A percentile compares a stretch with the other conserved stretches of the same genome.
Evolutionary conservation across 2,888 invertebrate species (phyloP).

Genomic region (Idaea aversata): DNA sequence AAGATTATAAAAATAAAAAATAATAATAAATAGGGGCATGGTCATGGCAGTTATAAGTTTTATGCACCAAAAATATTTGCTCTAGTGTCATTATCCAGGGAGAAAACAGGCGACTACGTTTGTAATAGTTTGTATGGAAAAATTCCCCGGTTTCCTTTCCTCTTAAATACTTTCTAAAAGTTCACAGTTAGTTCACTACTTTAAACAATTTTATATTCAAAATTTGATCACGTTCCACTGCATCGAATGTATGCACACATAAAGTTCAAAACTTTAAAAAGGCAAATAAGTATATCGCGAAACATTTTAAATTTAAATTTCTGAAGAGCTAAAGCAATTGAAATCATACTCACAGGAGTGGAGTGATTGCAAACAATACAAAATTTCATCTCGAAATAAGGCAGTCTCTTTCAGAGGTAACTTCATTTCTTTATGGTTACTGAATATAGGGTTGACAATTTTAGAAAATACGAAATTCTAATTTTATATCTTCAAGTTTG

Average conservation of each 20-base stretch:
- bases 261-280: neutral
- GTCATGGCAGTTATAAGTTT: too few species aligned
- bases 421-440: conserved; percentile 15
- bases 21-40: too few species aligned
- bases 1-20: too few species aligned
- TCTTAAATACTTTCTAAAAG: neutral
- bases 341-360: conserved; percentile 2
- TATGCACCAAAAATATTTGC: too few species aligned
- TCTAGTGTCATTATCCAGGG: too few species aligned
- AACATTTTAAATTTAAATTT: conserved; percentile 1
- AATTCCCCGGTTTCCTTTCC: too few species aligned
- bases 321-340: neutral
- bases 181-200: too few species aligned
- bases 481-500: too few species aligned
- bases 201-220: neutral
- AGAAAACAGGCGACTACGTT: too few species aligned
- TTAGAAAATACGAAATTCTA: neutral
- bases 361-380: conserved; percentile 16
- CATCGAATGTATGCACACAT: neutral
- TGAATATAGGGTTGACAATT: conserved; percentile 4
- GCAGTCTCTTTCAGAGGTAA: conserved; percentile 13
- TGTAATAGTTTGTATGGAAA: too few species aligned
- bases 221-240: neutral
- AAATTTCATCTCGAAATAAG: conserved; percentile 20
- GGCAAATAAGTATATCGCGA: neutral